These are phyloP conservation scores for Subacronicta megacephala DNA, from an alignment of 2,888 invertebrate genomes.

Conservation along the genomic window DNA sequence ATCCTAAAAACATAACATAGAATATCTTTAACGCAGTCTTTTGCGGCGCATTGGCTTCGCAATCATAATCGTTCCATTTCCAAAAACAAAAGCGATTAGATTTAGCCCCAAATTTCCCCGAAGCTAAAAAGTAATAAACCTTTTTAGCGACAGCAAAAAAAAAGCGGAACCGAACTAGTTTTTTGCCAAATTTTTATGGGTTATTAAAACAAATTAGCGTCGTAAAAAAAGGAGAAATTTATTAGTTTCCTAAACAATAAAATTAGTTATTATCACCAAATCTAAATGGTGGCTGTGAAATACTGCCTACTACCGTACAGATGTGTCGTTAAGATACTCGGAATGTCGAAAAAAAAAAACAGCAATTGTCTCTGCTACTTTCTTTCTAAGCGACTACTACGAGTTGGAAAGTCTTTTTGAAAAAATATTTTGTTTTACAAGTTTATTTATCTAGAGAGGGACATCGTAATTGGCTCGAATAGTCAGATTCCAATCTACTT, in stretches of 20 bases:
- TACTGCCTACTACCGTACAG: slow-evolving; percentile 65
- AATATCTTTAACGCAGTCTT: no score
- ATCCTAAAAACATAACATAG: no score
- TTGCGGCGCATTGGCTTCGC: no score
- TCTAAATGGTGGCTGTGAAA: slow-evolving; percentile 78
- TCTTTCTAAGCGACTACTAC: not conserved
- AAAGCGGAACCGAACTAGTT: slow-evolving; percentile 77
- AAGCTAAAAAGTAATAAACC: slow-evolving; percentile 66
- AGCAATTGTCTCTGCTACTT: slow-evolving; percentile 20
- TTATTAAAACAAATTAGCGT: slow-evolving; percentile 86
- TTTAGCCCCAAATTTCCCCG: slow-evolving; percentile 34
- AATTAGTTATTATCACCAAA: slow-evolving; percentile 78
- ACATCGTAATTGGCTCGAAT: no score
- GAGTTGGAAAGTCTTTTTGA: no score
- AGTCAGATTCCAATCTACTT: no score
- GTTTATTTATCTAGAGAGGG: no score
- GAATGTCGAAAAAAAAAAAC: slow-evolving; percentile 28
- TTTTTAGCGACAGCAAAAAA: slow-evolving; percentile 73
- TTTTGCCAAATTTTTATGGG: slow-evolving; percentile 82
- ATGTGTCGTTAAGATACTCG: slow-evolving; percentile 73
- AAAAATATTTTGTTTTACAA: no score
- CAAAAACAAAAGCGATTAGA: slow-evolving; percentile 32
- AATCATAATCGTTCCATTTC: not conserved
- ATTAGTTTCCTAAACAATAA: slow-evolving; percentile 86
- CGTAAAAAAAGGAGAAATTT: slow-evolving; percentile 75